phyloP scores from a whole-genome alignment of 1,140 invertebrate species.

The Rhynchophorus ferrugineus region DNA sequence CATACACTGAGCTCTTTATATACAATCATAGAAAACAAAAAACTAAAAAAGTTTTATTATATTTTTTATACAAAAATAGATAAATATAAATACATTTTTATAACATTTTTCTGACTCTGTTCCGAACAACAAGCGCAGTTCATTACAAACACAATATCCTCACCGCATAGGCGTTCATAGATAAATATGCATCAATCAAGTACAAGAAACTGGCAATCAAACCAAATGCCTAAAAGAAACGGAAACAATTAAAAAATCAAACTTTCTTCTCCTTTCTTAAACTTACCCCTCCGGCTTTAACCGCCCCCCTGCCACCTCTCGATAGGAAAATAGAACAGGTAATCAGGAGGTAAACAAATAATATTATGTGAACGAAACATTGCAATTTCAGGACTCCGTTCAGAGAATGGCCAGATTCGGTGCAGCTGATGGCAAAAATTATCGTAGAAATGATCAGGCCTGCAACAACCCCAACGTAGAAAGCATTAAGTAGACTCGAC shows the following conservation, averaged over 20 bases:
- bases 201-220: constrained; percentile 17
- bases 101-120: too few species aligned
- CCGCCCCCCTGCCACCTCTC: not conserved
- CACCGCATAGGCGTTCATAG: too few species aligned
- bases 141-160: too few species aligned
- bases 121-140: too few species aligned
- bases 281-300: constrained; percentile 24
- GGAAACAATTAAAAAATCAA: not conserved
- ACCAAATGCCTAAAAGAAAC: constrained; percentile 21
- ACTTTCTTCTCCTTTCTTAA: too few species aligned
- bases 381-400: constrained; percentile 15
- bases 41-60: too few species aligned
- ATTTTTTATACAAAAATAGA: too few species aligned
- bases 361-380: constrained; percentile 3
- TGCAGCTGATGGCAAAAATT: constrained; percentile 14
- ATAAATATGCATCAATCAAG: constrained; percentile 18
- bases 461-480: constrained; percentile 16
- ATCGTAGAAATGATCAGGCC: constrained; percentile 18
- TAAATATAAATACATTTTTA: too few species aligned
- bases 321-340: constrained; percentile 14
- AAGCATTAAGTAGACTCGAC: too few species aligned
- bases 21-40: too few species aligned
- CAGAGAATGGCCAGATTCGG: constrained; percentile 15
- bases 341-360: constrained; percentile 22
- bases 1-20: too few species aligned